These are phyloP conservation scores for Dryobota labecula DNA, from an alignment of 2,888 invertebrate species.

Conservation along the genomic window DNA sequence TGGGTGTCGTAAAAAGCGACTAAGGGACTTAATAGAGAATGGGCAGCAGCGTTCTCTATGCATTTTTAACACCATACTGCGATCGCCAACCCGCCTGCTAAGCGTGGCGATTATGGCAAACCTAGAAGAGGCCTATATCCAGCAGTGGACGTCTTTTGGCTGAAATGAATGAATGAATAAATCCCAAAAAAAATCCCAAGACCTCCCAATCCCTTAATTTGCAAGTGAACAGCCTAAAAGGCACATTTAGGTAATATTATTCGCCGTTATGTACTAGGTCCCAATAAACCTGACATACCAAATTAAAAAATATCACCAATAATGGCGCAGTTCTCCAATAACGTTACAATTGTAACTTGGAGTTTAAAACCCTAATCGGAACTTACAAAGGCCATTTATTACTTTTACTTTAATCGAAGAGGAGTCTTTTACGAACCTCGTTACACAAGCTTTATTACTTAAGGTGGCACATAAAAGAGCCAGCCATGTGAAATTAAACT, in stretches of 20 bases:
- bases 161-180: too few relatives aligned
- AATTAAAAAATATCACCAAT: constrained; percentile 60
- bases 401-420: constrained; percentile 76
- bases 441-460: constrained; percentile 73
- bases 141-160: too few relatives aligned
- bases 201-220: constrained; percentile 25
- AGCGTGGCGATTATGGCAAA: too few relatives aligned
- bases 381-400: constrained; percentile 72
- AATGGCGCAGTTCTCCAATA: constrained; percentile 41
- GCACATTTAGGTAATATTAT: constrained; percentile 38
- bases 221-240: constrained; percentile 28
- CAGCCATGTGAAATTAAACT: constrained; percentile 55
- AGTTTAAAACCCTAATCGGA: constrained; percentile 69
- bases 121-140: too few relatives aligned
- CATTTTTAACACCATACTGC: too few relatives aligned
- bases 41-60: too few relatives aligned
- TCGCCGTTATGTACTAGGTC: constrained; percentile 27
- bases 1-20: too few relatives aligned
- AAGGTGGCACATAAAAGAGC: constrained; percentile 71
- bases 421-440: constrained; percentile 71
- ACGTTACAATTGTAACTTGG: constrained; percentile 57
- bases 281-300: constrained; percentile 47
- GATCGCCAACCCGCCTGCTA: too few relatives aligned
- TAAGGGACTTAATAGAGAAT: too few relatives aligned
- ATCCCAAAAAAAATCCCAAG: constrained; percentile 4